phyloP scores from a whole-genome alignment of 2,797 vertebrate species.

The Smutsia gigantea region DNA sequence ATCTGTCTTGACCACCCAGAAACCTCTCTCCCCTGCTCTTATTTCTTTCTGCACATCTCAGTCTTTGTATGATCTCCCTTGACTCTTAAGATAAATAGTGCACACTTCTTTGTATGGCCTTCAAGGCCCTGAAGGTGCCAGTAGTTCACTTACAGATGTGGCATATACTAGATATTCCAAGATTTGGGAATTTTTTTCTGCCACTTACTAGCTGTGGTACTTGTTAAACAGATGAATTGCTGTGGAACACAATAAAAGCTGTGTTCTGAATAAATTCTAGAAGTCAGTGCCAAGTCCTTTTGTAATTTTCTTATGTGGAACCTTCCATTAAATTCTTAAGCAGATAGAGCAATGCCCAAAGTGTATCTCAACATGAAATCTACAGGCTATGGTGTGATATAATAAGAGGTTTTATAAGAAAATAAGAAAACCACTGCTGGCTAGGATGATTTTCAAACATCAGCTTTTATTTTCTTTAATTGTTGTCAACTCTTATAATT shows the following conservation, averaged over 20 bases:
- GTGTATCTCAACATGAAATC: constrained; percentile 40
- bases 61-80: neutral
- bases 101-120: neutral
- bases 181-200: neutral
- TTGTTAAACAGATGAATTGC: constrained; percentile 31
- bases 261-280: constrained; percentile 44
- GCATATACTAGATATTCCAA: neutral
- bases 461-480: constrained; percentile 47
- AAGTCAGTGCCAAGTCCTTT: constrained; percentile 39
- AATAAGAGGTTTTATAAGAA: neutral
- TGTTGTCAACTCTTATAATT: constrained; percentile 36
- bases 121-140: neutral
- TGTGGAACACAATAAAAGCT: constrained; percentile 21
- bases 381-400: neutral
- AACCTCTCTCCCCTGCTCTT: neutral
- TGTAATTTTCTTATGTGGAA: constrained; percentile 34
- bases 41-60: neutral
- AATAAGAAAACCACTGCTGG: neutral
- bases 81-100: neutral
- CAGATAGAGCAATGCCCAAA: constrained; percentile 15
- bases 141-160: neutral
- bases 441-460: constrained; percentile 38
- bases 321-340: constrained; percentile 49
- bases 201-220: neutral
- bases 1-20: neutral